Percentiles rank a stretch among this genome's conserved stretches.
These are phyloP conservation scores for Cladorhizidae sp. DNA, from an alignment of 37 sponge, comb jelly and placozoan species.

Conservation along the genomic window DNA sequence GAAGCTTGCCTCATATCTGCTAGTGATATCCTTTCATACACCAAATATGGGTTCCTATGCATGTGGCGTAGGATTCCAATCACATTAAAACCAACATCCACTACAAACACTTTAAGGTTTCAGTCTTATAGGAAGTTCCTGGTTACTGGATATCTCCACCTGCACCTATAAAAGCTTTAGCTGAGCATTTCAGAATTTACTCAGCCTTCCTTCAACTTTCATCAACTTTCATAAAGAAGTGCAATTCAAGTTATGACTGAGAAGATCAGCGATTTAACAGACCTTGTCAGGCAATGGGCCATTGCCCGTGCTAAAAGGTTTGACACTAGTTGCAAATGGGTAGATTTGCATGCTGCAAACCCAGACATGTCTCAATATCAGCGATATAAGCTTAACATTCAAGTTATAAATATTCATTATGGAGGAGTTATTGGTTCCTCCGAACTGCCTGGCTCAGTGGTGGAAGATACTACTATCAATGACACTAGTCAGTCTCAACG, in stretches of 20 bases:
- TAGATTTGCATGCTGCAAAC: neutral
- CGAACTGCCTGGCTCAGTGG: neutral
- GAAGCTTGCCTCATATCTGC: no score
- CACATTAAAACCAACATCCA: no score
- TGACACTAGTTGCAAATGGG: neutral
- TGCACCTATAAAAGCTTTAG: no score
- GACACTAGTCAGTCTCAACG: neutral
- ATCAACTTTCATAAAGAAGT: neutral
- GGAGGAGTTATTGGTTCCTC: neutral
- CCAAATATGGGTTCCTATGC: no score
- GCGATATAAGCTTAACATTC: neutral
- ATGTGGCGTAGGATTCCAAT: no score
- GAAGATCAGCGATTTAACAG: neutral
- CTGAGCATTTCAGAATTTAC: no score
- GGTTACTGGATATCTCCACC: no score
- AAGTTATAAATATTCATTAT: constrained; percentile 4
- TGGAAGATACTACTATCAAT: neutral
- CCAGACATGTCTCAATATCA: neutral
- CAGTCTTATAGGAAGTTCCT: no score
- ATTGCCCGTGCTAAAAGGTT: neutral
- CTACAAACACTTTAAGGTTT: no score
- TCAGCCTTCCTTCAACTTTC: no score
- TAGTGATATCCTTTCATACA: no score
- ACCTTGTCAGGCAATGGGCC: constrained; percentile 1
- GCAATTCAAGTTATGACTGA: neutral